phyloP scores from a whole-genome alignment of 2,888 invertebrate genomes.

The Thelaira solivaga region DNA sequence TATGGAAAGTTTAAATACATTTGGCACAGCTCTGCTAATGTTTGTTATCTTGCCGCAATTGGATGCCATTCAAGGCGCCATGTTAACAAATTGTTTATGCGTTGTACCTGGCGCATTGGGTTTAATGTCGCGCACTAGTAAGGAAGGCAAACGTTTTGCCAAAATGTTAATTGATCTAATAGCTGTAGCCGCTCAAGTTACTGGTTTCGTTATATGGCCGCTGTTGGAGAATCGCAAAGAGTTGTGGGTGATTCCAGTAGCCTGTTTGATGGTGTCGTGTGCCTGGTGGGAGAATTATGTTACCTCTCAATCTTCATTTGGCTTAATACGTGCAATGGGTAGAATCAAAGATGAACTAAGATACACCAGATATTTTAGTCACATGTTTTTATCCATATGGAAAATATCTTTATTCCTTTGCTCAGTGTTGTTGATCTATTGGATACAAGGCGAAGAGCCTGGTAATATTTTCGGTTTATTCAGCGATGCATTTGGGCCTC shows the following conservation, averaged over 20 bases:
- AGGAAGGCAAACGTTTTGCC: constrained; percentile 86
- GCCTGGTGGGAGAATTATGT: constrained; percentile 99
- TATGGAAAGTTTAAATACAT: constrained; percentile 91
- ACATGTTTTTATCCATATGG: constrained; percentile 94
- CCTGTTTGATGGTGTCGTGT: constrained; percentile 90
- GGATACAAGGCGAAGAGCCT: constrained; percentile 86
- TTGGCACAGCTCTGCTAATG: constrained; percentile 91
- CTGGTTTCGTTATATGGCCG: constrained; percentile 96
- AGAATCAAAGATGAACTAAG: constrained; percentile 88
- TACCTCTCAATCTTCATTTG: constrained; percentile 89
- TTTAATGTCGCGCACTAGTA: constrained; percentile 87
- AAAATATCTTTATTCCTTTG: constrained; percentile 89
- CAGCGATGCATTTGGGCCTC: constrained; percentile 85
- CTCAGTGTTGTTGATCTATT: constrained; percentile 84
- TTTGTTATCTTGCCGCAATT: constrained; percentile 93
- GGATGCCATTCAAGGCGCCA: constrained; percentile 95
- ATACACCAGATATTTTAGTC: constrained; percentile 90
- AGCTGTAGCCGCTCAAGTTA: constrained; percentile 92
- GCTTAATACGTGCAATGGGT: constrained; percentile 83
- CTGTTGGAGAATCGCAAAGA: constrained; percentile 85
- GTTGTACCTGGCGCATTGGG: constrained; percentile 87
- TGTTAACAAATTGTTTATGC: constrained; percentile 97
- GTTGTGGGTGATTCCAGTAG: constrained; percentile 90
- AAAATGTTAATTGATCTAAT: constrained; percentile 90
- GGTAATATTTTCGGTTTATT: constrained; percentile 87